phyloP scores from a whole-genome alignment of 2,797 vertebrate species.

The Smutsia temminckii region DNA sequence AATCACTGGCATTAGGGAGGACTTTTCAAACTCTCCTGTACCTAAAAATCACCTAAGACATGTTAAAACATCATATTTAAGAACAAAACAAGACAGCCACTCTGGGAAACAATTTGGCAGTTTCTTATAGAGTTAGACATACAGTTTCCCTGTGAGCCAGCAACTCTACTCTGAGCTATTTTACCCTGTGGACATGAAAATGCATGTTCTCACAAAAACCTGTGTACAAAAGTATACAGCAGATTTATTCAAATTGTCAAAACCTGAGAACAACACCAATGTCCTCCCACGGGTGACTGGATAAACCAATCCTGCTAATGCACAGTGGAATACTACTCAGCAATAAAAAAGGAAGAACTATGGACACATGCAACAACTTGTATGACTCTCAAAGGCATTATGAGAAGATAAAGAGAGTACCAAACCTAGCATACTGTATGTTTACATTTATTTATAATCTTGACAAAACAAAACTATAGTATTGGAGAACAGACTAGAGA shows the following conservation, averaged over 20 bases:
- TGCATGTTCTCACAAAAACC: not conserved
- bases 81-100: not conserved
- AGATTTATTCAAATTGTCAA: not conserved
- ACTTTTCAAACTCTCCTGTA: not conserved
- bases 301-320: not conserved
- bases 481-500: not conserved
- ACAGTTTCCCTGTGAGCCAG: not conserved
- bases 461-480: not conserved
- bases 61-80: slow-evolving; percentile 7
- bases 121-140: slow-evolving; percentile 15
- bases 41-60: not conserved
- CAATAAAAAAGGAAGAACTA: not conserved
- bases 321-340: not conserved
- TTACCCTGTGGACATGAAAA: not conserved
- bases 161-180: not conserved
- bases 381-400: not conserved
- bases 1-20: not conserved
- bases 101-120: not conserved
- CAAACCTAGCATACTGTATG: not conserved
- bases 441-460: not conserved
- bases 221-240: not conserved
- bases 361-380: not conserved
- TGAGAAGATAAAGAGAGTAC: not conserved
- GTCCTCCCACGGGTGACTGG: not conserved
- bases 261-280: not conserved